Base-by-base conservation (phyloP, 2,888 invertebrate genomes). In the Dermolepida albohirtum region DNA sequence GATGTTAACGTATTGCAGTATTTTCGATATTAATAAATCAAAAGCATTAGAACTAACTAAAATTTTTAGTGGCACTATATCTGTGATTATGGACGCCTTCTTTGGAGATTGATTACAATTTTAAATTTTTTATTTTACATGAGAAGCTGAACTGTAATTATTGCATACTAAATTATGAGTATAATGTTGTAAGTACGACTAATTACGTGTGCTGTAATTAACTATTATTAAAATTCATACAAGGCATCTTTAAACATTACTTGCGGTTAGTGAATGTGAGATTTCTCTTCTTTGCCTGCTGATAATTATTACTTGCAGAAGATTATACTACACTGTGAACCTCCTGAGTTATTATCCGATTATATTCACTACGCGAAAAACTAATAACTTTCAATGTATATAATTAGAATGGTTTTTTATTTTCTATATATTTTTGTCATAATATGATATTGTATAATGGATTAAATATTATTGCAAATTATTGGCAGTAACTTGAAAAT, bases 51-150 rank as follows among this genome's bases (percentile, higher is more conserved):
- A 22, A 22, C 22, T 22, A 22, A 22, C 1, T 22, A 29, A 12
- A 34, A 5, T 59, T 59, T 59, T 59, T 10, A 16, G 8, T 1
- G 10, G 14, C 14, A 47, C 14, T 59, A 16, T 59, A 29, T 14
- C 7, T 16, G 27, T 29, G 16, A 22, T 12, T 16, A 14, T 6
- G 10, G 11, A 59, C 47, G 47, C 59, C 59, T 66, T 50, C 16
- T 57, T 57, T 50, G 49, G 49, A 57, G 66, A 66, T 66, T 57
- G 57, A 57, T 66, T 66, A 66, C 57, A 14, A 55, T 59, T 66
- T 66, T 66, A 59, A 66, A 66, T n/a, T n/a, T n/a, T n/a, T n/a
- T n/a, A 57, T 66, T 66, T 40, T 49, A 57, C 29, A 39, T 41
- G 27, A 49, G 57, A 55, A 59, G 44, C 39, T 49, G 49, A 17